Base-by-base conservation (phyloP, 1,140 invertebrate species). In the Cherax quadricarinatus region DNA sequence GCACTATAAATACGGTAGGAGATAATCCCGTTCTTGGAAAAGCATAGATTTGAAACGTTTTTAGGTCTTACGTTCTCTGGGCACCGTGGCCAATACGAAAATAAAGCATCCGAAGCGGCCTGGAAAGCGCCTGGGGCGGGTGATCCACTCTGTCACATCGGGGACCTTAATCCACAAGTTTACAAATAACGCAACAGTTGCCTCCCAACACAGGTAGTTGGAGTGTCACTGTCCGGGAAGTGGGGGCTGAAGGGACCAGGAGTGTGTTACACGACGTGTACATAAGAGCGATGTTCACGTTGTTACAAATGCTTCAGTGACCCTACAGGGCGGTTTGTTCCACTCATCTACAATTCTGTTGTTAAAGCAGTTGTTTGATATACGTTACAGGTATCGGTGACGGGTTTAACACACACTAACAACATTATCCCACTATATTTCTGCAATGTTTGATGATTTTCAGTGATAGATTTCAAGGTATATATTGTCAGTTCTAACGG, bases 121-220 rank as follows among this genome's bases (percentile, higher is more conserved):
- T 30, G 78, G 78, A 86, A 73, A 14, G 16, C 18, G 14, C 24
- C 21, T 12, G 53, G 21, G 30, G 51, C 7, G 21, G 30, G 62
- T 70, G 84, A 73, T 73, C 62, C 24, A 30, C 41, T 49, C 66
- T 78, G 75, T 78, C 86, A 78, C 48, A 49, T 60, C 70, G 1
- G 14, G 48, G 48, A 41, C 70, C 57, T 16, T 90, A 90, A 90
- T 90, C 89, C 82, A 79, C 82, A 90, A 90, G 89, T 90, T 90
- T 90, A 90, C 89, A 90, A 89, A 90, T 90, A 90, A 84, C 70
- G 81, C 70, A 85, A 79, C 89, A 90, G 89, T 85, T 66, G n/a
- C 70, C 88, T 0, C 41, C 78, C 62, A 89, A 89, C 88, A 83
- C 88, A 83, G 88, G 88, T 89, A 89, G 57, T 83, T 16, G 60